Evolutionary conservation across 2,888 invertebrate genomes (phyloP).

Genomic region (Rhimphoctona megacephalus): DNA sequence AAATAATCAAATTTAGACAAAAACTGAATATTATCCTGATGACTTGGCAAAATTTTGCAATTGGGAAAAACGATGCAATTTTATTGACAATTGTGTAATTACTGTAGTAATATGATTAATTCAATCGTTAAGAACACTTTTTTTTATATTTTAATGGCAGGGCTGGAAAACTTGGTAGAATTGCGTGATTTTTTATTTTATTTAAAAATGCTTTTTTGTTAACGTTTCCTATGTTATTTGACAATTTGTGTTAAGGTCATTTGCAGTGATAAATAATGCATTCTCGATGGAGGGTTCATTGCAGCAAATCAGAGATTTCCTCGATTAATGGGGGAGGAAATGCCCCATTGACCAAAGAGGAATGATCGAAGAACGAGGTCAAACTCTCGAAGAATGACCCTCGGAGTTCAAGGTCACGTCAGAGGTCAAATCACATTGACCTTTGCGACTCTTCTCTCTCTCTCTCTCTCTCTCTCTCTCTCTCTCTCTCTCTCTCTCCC

Average conservation of each 20-base stretch:
- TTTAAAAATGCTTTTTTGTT: neutral
- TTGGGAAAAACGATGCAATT: neutral
- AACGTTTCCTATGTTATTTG: neutral
- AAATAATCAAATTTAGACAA: neutral
- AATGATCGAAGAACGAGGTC: slow-evolving; percentile 55
- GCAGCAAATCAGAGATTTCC: slow-evolving; percentile 15
- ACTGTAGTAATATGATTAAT: neutral
- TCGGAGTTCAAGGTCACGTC: slow-evolving; percentile 58
- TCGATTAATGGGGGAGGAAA: slow-evolving; percentile 38
- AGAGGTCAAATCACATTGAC: slow-evolving; percentile 56
- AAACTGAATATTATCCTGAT: neutral
- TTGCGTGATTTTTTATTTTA: neutral
- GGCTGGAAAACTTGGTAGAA: neutral
- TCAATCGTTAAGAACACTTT: too few relatives aligned
- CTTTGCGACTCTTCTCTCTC: slow-evolving; percentile 38
- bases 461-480: slow-evolving; percentile 55
- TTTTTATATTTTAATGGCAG: neutral
- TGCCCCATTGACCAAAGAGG: slow-evolving; percentile 22
- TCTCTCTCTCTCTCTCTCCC: too few relatives aligned
- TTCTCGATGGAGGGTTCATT: slow-evolving; percentile 28
- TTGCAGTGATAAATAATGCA: slow-evolving; percentile 19
- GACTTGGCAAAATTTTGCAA: neutral
- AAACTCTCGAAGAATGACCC: slow-evolving; percentile 46
- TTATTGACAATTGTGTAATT: too few relatives aligned
- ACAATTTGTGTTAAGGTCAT: slow-evolving; percentile 54